A percentile compares a stretch with the other conserved stretches of the same genome.
Evolutionary conservation across 2,113 vertebrate genomes (phyloP).

Genomic region (Aspiorhynchus laticeps): DNA sequence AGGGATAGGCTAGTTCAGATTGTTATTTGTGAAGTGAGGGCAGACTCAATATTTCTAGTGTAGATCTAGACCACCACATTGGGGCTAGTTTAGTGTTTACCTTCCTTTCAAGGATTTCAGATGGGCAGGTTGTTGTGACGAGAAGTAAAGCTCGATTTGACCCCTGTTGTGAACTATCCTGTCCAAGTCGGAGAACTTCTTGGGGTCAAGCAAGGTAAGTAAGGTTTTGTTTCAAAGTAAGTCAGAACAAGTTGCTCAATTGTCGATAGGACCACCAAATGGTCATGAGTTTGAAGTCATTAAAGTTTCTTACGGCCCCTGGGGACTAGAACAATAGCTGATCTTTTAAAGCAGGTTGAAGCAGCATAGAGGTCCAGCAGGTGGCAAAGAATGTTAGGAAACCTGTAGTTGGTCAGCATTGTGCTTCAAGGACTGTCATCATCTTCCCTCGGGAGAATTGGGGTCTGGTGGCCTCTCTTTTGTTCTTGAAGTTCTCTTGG

Average conservation of each 20-base stretch:
- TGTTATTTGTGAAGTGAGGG: background rate
- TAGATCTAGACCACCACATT: background rate
- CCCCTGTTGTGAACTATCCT: background rate
- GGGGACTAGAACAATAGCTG: conserved; percentile 12
- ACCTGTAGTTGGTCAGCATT: conserved; percentile 5
- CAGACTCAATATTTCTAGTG: background rate
- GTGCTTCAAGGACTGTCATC: background rate
- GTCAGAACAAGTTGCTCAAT: conserved; percentile 2
- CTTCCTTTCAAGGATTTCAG: background rate
- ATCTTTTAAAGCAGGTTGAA: conserved; percentile 23
- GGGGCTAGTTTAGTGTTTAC: background rate
- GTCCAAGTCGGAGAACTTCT: background rate
- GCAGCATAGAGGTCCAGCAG: background rate
- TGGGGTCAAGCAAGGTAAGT: background rate
- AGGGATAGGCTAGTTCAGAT: background rate
- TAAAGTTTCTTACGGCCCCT: background rate
- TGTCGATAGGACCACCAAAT: background rate
- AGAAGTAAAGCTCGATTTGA: background rate
- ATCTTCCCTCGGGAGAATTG: background rate
- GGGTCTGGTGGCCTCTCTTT: background rate
- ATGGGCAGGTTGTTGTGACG: background rate
- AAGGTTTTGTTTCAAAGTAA: conserved; percentile 28
- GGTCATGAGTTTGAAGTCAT: background rate
- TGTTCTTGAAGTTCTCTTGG: background rate
- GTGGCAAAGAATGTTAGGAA: background rate